Base-by-base conservation (phyloP, 2,113 vertebrate genomes). In the Actenoides hombroni region DNA sequence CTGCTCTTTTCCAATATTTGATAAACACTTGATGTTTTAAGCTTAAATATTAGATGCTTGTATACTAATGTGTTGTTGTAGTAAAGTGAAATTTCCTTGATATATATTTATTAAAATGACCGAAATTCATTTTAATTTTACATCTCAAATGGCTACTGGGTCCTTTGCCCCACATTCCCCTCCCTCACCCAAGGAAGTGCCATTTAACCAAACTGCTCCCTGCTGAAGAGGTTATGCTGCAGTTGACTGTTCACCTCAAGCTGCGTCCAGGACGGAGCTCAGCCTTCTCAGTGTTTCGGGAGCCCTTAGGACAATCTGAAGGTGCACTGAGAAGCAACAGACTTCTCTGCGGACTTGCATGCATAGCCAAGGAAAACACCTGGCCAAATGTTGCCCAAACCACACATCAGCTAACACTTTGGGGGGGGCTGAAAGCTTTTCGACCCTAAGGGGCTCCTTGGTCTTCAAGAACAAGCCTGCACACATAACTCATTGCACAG, bases 31-130 rank as follows among this genome's bases (percentile, higher is more conserved):
- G 97, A 97, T 98, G 98, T 98, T 98, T 97, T 96, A 95, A 97
- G 97, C 95, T 97, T 98, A 98, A 98, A 83, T 96, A 96, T 97
- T 98, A 98, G 98, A 96, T 97, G 97, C 98, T 98, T 98, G 98
- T 98, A 98, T 97, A 97, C 96, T 97, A 97, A 97, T 86, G 97
- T 98, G 98, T 94, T 97, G 96, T 96, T 98, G 98, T 98, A 98
- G 98, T 98, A 98, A 98, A 98, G 98, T 98, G 97, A 98, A 84
- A 97, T 98, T 98, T 98, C 83, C 98, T 98, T 97, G 98, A 97
- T 97, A 98, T 97, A 98, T 98, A 98, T 98, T 98, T 98, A 98
- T 98, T 98, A 98, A 98, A 98, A 98, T 95, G 95, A 97, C 96
- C 54, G 96, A 97, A 98, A 97, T 95, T 97, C 96, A 95, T 95